Evolutionary conservation across 2,113 vertebrate species (phyloP).

Genomic region (Gopherus flavomarginatus): DNA sequence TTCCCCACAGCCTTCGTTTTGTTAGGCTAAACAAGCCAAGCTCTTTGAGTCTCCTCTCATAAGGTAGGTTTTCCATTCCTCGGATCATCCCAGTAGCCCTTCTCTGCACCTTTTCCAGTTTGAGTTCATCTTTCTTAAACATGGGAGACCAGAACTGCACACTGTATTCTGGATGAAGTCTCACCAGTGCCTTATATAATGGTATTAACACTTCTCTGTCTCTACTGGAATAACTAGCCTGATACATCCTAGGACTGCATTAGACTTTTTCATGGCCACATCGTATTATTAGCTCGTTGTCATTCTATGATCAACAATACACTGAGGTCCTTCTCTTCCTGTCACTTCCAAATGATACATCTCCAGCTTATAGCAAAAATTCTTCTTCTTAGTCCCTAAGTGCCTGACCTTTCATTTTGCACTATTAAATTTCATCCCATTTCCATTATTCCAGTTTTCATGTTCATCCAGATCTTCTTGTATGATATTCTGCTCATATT

Average conservation of each 20-base stretch:
- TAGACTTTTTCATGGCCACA: neutral
- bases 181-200: neutral
- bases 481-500: neutral
- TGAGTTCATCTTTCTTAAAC: neutral
- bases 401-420: neutral
- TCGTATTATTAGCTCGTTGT: neutral
- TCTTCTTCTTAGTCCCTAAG: neutral
- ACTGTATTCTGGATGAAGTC: neutral
- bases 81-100: neutral
- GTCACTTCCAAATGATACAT: neutral
- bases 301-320: neutral
- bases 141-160: neutral
- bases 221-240: neutral
- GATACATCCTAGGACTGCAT: neutral
- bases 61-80: neutral
- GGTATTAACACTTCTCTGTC: too few relatives aligned
- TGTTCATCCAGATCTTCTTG: neutral
- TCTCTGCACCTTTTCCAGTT: neutral
- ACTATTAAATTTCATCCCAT: neutral
- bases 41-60: neutral
- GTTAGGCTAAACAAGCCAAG: neutral
- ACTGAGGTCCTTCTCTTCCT: neutral
- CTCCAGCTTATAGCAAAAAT: neutral
- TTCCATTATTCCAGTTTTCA: neutral
- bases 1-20: neutral